These are phyloP conservation scores for Egretta garzetta DNA, from an alignment of 2,113 vertebrate species.

Conservation along the genomic window DNA sequence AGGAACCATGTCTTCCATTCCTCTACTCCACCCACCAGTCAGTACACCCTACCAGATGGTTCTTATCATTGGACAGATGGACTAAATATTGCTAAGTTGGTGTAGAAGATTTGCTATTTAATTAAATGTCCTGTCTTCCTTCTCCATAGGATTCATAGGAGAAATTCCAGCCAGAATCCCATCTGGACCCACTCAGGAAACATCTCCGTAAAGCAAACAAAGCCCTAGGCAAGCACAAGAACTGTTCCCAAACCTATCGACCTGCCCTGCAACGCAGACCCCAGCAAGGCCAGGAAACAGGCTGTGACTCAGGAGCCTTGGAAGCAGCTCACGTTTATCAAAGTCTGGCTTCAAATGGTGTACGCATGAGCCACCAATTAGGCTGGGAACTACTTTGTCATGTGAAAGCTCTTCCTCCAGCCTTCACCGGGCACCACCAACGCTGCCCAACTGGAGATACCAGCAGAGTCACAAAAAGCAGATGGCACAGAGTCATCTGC, in stretches of 20 bases:
- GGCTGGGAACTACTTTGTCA: neutral
- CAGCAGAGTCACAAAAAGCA: neutral
- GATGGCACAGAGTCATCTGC: neutral
- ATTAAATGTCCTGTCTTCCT: slow-evolving; percentile 35
- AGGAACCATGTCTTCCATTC: slow-evolving; percentile 41
- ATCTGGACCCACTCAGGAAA: slow-evolving; percentile 24
- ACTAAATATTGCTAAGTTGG: slow-evolving; percentile 51
- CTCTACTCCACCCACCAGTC: slow-evolving; percentile 49
- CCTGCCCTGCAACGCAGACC: neutral
- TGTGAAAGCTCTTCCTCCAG: neutral
- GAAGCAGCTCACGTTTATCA: neutral
- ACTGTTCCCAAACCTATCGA: neutral
- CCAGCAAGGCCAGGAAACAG: neutral
- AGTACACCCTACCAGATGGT: slow-evolving; percentile 51
- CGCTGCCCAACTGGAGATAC: neutral
- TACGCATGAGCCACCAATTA: neutral
- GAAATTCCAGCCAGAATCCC: slow-evolving; percentile 33
- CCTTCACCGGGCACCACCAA: neutral
- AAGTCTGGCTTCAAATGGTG: neutral
- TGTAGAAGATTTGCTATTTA: slow-evolving; percentile 41
- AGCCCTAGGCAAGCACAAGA: neutral
- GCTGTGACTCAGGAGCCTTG: neutral
- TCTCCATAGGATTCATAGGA: neutral
- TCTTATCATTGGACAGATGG: slow-evolving; percentile 63
- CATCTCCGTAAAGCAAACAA: neutral